A percentile compares a stretch with the other conserved stretches of the same genome.
Evolutionary conservation across 2,797 vertebrate species (phyloP).

Genomic region (Neomorphus geoffroyi): DNA sequence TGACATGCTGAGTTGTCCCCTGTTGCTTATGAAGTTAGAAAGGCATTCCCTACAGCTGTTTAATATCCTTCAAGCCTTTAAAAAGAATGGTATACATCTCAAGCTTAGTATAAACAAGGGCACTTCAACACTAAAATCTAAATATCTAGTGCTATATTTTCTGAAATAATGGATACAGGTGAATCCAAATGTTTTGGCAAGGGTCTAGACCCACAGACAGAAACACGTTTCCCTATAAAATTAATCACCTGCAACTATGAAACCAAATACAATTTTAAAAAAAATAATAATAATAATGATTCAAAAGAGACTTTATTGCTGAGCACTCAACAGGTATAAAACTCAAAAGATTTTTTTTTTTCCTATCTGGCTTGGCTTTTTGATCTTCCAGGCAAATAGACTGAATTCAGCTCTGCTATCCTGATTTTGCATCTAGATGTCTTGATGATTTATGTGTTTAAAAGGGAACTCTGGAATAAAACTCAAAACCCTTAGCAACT

Average conservation of each 20-base stretch:
- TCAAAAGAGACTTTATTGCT: background rate
- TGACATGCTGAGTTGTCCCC: background rate
- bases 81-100: slow-evolving; percentile 13
- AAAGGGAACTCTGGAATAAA: background rate
- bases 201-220: slow-evolving; percentile 10
- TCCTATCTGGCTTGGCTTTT: background rate
- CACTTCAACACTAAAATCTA: slow-evolving; percentile 17
- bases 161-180: slow-evolving; percentile 37
- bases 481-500: background rate
- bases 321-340: background rate
- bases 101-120: slow-evolving; percentile 28
- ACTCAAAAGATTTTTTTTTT: background rate
- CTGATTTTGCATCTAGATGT: background rate
- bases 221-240: slow-evolving; percentile 11
- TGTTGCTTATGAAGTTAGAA: slow-evolving; percentile 50
- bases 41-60: background rate
- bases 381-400: background rate
- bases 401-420: background rate
- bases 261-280: background rate
- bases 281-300: background rate
- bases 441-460: background rate
- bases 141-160: slow-evolving; percentile 31
- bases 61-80: slow-evolving; percentile 48
- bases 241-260: background rate
- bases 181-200: slow-evolving; percentile 46